Evolutionary conservation across 2,113 vertebrate species (phyloP), one percentile per base, ranked within the genome.

Genomic region (Calidris pygmaea): DNA sequence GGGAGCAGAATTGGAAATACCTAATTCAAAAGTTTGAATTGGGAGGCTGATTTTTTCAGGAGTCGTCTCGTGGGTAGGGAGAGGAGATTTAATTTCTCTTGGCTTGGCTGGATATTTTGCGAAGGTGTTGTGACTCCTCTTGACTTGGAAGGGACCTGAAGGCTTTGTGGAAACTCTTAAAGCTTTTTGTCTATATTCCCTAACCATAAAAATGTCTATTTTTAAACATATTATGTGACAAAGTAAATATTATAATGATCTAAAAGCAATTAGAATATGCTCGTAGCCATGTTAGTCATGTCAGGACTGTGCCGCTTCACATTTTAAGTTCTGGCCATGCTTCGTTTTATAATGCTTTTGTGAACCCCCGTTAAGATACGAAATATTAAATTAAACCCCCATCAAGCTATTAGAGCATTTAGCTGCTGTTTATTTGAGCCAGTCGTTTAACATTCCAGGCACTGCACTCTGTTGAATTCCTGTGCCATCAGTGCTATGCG

Each of bases 401-500:
- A 6, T 4, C 21, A 14, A 12, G 67, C 1, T 3, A 4, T 3
- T 18, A 26, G 60, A 41, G n/a, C 60, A 2, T 24, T 32, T 78
- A 39, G 41, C 60, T 58, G 78, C 55, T 35, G 8, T 29, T 29
- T 32, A 24, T 53, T 20, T 24, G n/a, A 6, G 27, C 26, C 30
- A 30, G 15, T 5, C 43, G 5, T 15, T 22, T 30, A 16, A 4
- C 15, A 5, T 20, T 37, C 6, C 8, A 2, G 10, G 27, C 3
- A 1, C 1, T 12, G 13, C 4, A 4, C 10, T 1, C 22, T 39
- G 32, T 9, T 15, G 5, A 55, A 13, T 32, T 14, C 0, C 66
- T 2, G 0, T 2, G 29, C 5, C 56, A 3, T n/a, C 23, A 21
- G 1, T 45, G 7, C 35, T 0, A 37, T 7, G 20, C 16, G 1